phyloP scores from a whole-genome alignment of 2,888 invertebrate genomes.

The Drosophila parthenogenetica region DNA sequence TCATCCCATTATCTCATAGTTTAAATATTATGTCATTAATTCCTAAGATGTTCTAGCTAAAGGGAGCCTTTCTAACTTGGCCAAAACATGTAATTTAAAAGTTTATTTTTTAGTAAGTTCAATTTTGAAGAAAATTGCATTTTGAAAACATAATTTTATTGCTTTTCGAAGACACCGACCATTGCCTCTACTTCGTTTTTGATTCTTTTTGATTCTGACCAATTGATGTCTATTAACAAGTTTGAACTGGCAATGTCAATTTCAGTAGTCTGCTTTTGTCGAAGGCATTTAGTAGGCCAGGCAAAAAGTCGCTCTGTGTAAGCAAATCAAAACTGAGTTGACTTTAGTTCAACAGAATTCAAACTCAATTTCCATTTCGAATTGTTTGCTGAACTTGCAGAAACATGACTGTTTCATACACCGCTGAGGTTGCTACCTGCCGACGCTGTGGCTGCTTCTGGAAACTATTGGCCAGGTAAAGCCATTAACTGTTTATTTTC shows the following conservation, averaged over 20 bases:
- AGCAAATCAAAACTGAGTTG: background rate
- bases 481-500: background rate
- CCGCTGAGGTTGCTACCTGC: slow-evolving; percentile 81
- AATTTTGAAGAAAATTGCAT: background rate
- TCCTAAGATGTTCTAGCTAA: no score
- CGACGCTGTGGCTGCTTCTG: slow-evolving; percentile 77
- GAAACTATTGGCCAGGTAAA: slow-evolving; percentile 73
- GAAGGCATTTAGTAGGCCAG: slow-evolving; percentile 14
- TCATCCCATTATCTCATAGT: no score
- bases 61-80: no score
- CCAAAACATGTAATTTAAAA: no score
- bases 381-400: slow-evolving; percentile 15
- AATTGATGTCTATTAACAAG: background rate
- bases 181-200: background rate
- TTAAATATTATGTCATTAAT: no score
- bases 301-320: background rate
- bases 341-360: slow-evolving; percentile 4
- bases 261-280: background rate
- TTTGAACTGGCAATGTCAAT: background rate
- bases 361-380: background rate
- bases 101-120: background rate
- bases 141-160: background rate
- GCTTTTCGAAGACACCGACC: background rate
- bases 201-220: background rate
- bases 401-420: slow-evolving; percentile 81